These are phyloP conservation scores for Rana temporaria DNA, from an alignment of 2,113 vertebrate species.

Conservation along the genomic window DNA sequence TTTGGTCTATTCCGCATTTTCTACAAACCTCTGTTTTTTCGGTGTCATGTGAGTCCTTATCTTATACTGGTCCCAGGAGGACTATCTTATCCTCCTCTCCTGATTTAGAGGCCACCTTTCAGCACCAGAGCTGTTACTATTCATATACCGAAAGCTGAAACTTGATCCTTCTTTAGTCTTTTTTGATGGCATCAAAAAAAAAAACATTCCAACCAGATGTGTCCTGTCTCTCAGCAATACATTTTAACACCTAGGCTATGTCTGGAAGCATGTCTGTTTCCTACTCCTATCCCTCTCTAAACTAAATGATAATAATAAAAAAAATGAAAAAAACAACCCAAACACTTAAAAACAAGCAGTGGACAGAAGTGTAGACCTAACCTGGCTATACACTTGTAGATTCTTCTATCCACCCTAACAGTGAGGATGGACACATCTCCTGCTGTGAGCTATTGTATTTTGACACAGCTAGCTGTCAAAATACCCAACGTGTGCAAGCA, in stretches of 20 bases:
- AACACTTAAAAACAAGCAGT: too few species aligned
- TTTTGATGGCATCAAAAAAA: not conserved
- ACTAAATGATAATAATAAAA: not conserved
- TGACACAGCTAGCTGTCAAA: too few species aligned
- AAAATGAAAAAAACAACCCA: too few species aligned
- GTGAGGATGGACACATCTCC: too few species aligned
- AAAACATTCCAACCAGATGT: constrained; percentile 35
- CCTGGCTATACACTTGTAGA: too few species aligned
- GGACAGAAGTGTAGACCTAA: too few species aligned
- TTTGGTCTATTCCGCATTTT: not conserved
- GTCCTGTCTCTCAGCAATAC: constrained; percentile 12
- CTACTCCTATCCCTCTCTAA: not conserved
- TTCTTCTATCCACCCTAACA: too few species aligned
- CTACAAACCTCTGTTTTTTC: too few species aligned
- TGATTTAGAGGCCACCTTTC: constrained; percentile 14
- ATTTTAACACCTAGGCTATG: not conserved
- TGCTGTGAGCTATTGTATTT: too few species aligned
- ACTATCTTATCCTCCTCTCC: not conserved
- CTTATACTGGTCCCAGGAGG: not conserved
- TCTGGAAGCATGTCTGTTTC: not conserved
- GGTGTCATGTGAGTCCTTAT: not conserved
- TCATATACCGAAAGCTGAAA: constrained; percentile 29
- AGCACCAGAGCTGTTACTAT: constrained; percentile 12
- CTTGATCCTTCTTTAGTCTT: not conserved
- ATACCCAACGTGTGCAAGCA: too few species aligned